Percentiles rank a stretch among this genome's conserved stretches.
These are phyloP conservation scores for Pampus argenteus DNA, from an alignment of 2,797 vertebrate genomes.

Conservation along the genomic window DNA sequence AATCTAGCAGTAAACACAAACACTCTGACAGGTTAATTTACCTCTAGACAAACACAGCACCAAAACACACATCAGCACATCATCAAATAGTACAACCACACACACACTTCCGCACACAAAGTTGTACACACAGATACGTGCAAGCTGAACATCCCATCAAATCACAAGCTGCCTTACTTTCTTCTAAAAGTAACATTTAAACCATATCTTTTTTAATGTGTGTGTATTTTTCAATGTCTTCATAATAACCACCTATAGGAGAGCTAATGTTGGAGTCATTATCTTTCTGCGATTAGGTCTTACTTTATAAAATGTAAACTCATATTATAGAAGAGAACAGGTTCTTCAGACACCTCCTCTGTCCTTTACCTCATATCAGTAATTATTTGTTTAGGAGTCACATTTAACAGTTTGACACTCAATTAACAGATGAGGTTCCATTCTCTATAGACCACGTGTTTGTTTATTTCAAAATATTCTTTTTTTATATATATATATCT, in stretches of 20 bases:
- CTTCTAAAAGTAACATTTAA: slow-evolving; percentile 50
- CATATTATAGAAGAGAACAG: slow-evolving; percentile 35
- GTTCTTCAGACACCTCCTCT: slow-evolving; percentile 53
- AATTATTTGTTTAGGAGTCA: slow-evolving; percentile 69
- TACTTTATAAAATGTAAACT: slow-evolving; percentile 44
- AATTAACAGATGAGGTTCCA: slow-evolving; percentile 67
- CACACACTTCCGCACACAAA: slow-evolving; percentile 30
- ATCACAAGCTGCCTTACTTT: slow-evolving; percentile 45
- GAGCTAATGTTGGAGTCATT: slow-evolving; percentile 43
- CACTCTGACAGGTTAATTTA: slow-evolving; percentile 84
- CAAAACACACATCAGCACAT: slow-evolving; percentile 75
- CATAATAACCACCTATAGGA: slow-evolving; percentile 47
- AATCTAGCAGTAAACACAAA: slow-evolving; percentile 81
- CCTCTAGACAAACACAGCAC: slow-evolving; percentile 77
- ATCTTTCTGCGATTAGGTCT: slow-evolving; percentile 50
- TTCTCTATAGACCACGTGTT: slow-evolving; percentile 51
- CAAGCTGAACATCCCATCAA: slow-evolving; percentile 32
- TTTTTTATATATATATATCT: slow-evolving; percentile 50
- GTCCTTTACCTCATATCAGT: slow-evolving; percentile 65
- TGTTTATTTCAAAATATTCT: slow-evolving; percentile 61
- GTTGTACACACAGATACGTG: slow-evolving; percentile 35
- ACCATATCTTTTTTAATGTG: slow-evolving; percentile 12
- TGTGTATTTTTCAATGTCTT: slow-evolving; percentile 18
- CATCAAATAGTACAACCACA: slow-evolving; percentile 65
- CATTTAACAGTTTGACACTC: slow-evolving; percentile 63